A percentile compares a stretch with the other conserved stretches of the same genome.
Evolutionary conservation across 2,888 invertebrate species (phyloP).

Genomic region (Apeira syringaria): DNA sequence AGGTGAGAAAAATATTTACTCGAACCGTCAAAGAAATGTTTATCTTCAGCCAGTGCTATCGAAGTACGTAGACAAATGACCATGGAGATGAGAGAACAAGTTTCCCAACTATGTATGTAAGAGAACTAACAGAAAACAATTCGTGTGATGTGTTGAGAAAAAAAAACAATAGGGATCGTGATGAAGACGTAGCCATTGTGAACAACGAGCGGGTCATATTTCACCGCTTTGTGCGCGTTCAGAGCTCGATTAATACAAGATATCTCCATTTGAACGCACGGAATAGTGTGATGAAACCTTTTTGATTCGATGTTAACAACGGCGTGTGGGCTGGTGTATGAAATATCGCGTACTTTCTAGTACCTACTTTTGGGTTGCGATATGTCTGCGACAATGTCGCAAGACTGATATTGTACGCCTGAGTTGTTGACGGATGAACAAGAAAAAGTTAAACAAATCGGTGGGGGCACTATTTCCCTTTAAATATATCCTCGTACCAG

Average conservation of each 20-base stretch:
- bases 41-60: conserved; percentile 43
- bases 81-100: conserved; percentile 63
- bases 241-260: conserved; percentile 81
- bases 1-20: conserved; percentile 33
- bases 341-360: conserved; percentile 31
- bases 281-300: conserved; percentile 77
- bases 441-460: too few relatives aligned
- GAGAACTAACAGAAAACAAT: conserved; percentile 79
- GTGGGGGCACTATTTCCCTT: too few relatives aligned
- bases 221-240: conserved; percentile 80
- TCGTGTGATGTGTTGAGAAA: conserved; percentile 73
- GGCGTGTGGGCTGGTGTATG: conserved; percentile 52
- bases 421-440: conserved; percentile 1
- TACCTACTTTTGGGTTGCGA: conserved; percentile 20
- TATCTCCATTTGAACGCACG: conserved; percentile 79
- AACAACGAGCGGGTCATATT: conserved; percentile 78
- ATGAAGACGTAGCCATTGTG: conserved; percentile 84
- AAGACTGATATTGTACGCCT: conserved; percentile 4
- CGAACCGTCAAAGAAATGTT: conserved; percentile 38
- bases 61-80: conserved; percentile 61
- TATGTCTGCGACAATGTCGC: conserved; percentile 14
- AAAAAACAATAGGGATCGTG: conserved; percentile 79
- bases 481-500: too few relatives aligned
- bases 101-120: conserved; percentile 68
- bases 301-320: conserved; percentile 69